These are phyloP conservation scores for Platyscapa corneri DNA, from an alignment of 1,140 invertebrate genomes.

Conservation along the genomic window DNA sequence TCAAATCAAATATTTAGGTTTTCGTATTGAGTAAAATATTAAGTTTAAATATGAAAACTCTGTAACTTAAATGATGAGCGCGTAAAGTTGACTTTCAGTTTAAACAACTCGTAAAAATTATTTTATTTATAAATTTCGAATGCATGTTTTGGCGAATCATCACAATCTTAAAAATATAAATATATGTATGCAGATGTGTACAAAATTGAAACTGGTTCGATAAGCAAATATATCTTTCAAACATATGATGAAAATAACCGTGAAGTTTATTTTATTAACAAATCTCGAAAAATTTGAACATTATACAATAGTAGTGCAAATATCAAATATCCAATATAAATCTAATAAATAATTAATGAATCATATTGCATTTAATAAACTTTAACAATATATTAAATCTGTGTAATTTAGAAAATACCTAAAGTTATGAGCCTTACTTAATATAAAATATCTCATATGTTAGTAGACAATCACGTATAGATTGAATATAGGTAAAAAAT, in stretches of 20 bases:
- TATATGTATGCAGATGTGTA: constrained; percentile 2
- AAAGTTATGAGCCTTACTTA: neutral
- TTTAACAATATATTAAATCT: neutral
- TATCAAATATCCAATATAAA: constrained; percentile 17
- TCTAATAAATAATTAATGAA: neutral
- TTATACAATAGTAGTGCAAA: neutral
- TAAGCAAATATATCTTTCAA: constrained; percentile 29
- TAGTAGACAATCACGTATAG: constrained; percentile 37
- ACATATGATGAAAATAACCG: neutral
- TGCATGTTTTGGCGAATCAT: neutral
- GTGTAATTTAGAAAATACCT: neutral
- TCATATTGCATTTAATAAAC: neutral
- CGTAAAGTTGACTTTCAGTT: constrained; percentile 42
- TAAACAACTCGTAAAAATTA: neutral
- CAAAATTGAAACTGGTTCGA: constrained; percentile 46
- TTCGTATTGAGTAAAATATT: neutral
- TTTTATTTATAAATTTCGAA: neutral
- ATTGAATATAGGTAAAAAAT: neutral
- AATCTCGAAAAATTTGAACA: constrained; percentile 1
- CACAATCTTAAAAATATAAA: constrained; percentile 17
- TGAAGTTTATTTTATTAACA: constrained; percentile 34
- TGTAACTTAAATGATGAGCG: neutral
- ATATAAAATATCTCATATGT: constrained; percentile 5
- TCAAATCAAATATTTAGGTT: neutral
- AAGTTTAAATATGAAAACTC: neutral